phyloP scores from a whole-genome alignment of 2,888 invertebrate genomes.

The Tupiocoris notatus region DNA sequence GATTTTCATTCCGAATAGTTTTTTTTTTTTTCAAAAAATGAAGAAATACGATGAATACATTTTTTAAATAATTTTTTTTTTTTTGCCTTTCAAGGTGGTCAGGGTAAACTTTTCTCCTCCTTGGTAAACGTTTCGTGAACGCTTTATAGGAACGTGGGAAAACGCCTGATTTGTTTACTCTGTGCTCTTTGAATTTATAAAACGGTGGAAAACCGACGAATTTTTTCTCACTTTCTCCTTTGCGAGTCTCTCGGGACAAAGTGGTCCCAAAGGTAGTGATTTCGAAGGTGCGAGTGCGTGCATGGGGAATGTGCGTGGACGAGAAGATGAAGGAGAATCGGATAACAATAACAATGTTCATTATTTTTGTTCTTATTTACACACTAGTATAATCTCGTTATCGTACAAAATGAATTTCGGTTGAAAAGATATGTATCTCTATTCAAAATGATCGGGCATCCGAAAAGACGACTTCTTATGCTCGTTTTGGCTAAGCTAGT shows the following conservation, averaged over 20 bases:
- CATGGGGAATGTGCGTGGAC: conserved; percentile 5
- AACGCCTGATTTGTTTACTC: no score
- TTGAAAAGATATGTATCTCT: conserved; percentile 34
- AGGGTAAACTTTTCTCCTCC: background rate
- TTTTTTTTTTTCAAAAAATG: conserved; percentile 9
- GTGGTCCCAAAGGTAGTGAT: conserved; percentile 32
- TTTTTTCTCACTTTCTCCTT: background rate
- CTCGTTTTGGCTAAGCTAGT: conserved; percentile 13
- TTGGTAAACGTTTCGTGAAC: background rate
- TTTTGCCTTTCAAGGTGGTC: background rate
- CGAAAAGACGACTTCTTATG: conserved; percentile 10
- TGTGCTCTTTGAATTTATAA: no score
- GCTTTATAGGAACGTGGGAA: background rate
- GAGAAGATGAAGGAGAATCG: background rate
- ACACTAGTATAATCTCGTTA: conserved; percentile 35
- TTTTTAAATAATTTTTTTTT: conserved; percentile 3
- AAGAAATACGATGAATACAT: background rate
- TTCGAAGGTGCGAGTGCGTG: background rate
- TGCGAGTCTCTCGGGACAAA: conserved; percentile 12
- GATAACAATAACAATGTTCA: conserved; percentile 2
- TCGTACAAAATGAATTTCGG: conserved; percentile 24
- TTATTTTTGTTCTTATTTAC: conserved; percentile 26
- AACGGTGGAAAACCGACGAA: background rate
- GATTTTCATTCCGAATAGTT: conserved; percentile 8
- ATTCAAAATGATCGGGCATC: conserved; percentile 26